Percentiles rank a stretch among this genome's conserved stretches.
Conservation (phyloP, 2,797 vertebrate species). For the Melanotaenia trifasciata region DNA sequence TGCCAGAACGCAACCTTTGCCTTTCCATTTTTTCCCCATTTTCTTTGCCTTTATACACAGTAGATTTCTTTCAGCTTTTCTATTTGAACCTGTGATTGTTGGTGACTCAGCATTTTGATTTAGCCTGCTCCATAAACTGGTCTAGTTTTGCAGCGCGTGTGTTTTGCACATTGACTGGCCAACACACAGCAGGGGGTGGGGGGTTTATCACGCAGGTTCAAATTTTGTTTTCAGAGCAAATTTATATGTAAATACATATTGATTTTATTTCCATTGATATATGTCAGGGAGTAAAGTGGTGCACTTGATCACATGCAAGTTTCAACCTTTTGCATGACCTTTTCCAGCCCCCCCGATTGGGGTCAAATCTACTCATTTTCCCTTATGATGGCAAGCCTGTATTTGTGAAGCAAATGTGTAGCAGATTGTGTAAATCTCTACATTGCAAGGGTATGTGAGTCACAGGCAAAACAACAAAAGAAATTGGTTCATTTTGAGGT, state of each 20-base stretch:
- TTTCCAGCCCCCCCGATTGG: not conserved
- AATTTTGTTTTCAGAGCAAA: constrained; percentile 7
- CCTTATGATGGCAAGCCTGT: not conserved
- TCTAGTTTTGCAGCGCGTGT: not conserved
- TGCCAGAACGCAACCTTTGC: not conserved
- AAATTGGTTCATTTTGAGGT: not conserved
- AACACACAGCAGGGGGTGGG: not conserved
- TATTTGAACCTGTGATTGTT: not conserved
- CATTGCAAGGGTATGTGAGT: not conserved
- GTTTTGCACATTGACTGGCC: not conserved
- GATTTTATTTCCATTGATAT: not conserved
- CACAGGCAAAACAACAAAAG: not conserved
- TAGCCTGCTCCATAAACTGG: not conserved
- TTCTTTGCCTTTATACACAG: not conserved
- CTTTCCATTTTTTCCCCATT: not conserved
- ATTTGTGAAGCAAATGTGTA: not conserved
- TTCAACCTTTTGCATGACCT: constrained; percentile 6
- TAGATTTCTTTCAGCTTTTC: not conserved
- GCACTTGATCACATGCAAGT: not conserved
- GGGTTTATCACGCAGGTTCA: not conserved
- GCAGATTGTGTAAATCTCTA: not conserved
- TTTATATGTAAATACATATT: constrained; percentile 2
- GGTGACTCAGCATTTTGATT: not conserved
- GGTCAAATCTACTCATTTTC: not conserved
- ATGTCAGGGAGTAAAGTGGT: not conserved